Evolutionary conservation across 2,113 vertebrate species (phyloP).

Genomic region (Epinephelus moara): DNA sequence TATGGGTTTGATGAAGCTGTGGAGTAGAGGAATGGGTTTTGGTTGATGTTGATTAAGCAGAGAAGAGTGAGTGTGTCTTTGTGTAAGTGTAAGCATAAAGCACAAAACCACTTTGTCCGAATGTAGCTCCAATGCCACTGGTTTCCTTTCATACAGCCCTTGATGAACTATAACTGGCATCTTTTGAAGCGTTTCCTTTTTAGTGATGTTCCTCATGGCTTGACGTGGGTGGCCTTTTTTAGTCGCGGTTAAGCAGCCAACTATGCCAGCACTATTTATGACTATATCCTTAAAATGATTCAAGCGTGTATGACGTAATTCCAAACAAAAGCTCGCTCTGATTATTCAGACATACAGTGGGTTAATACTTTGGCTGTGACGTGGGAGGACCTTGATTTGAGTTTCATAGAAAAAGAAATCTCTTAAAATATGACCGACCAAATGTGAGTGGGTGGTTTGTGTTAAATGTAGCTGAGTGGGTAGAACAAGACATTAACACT

Average conservation of each 20-base stretch:
- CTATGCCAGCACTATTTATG: slow-evolving; percentile 40
- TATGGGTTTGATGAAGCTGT: not conserved
- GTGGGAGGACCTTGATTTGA: slow-evolving; percentile 28
- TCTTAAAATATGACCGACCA: slow-evolving; percentile 6
- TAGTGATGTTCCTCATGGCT: slow-evolving; percentile 39
- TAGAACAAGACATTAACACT: not conserved
- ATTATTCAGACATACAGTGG: slow-evolving; percentile 13
- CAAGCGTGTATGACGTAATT: slow-evolving; percentile 10
- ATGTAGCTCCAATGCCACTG: slow-evolving; percentile 5
- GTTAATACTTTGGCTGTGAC: slow-evolving; percentile 18
- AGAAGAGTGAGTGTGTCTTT: not conserved
- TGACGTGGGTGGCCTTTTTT: slow-evolving; percentile 41
- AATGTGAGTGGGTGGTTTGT: slow-evolving; percentile 14
- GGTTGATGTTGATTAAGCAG: not conserved
- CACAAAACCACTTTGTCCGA: not conserved
- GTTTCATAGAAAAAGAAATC: not conserved
- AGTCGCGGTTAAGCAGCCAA: slow-evolving; percentile 32
- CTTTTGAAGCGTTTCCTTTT: slow-evolving; percentile 30
- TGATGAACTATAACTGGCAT: slow-evolving; percentile 22
- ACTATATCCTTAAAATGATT: slow-evolving; percentile 31
- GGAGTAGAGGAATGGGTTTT: not conserved
- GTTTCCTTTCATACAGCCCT: slow-evolving; percentile 29
- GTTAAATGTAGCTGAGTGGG: slow-evolving; percentile 5
- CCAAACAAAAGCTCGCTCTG: slow-evolving; percentile 7
- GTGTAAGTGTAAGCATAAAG: not conserved